These are phyloP conservation scores for Drosophila incognita DNA, from an alignment of 2,888 invertebrate genomes.

Conservation along the genomic window DNA sequence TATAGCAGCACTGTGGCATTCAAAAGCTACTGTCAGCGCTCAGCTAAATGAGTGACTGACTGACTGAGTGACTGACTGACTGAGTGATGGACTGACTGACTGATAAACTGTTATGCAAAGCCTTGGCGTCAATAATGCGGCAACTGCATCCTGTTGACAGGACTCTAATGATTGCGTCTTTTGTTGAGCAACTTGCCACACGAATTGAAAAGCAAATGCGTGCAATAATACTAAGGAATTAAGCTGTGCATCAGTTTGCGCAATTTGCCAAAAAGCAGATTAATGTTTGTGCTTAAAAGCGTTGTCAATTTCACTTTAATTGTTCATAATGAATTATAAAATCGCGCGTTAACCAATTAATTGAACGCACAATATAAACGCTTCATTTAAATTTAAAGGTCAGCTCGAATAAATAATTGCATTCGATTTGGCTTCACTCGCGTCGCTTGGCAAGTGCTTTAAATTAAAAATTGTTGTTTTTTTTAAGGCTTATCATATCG, in stretches of 20 bases:
- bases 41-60: slow-evolving; percentile 31
- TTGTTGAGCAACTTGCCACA: slow-evolving; percentile 25
- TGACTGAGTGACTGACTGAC: slow-evolving; percentile 37
- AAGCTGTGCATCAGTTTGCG: slow-evolving; percentile 25
- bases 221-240: slow-evolving; percentile 14
- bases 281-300: slow-evolving; percentile 2
- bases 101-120: slow-evolving; percentile 9
- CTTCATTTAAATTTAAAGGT: slow-evolving; percentile 24
- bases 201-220: slow-evolving; percentile 4
- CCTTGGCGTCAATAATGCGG: slow-evolving; percentile 39
- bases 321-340: slow-evolving; percentile 22
- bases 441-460: background rate
- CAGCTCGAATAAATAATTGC: slow-evolving; percentile 6
- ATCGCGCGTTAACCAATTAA: slow-evolving; percentile 12
- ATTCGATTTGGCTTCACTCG: background rate
- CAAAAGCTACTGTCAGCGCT: slow-evolving; percentile 39
- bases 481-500: background rate
- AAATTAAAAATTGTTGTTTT: background rate
- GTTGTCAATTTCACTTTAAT: slow-evolving; percentile 26
- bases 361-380: slow-evolving; percentile 11
- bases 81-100: slow-evolving; percentile 17
- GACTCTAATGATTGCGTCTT: slow-evolving; percentile 41
- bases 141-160: slow-evolving; percentile 31
- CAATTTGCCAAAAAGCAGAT: slow-evolving; percentile 18
- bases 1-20: slow-evolving; percentile 43